Evolutionary conservation across 1,140 invertebrate genomes (phyloP), one percentile per base, ranked within the genome.

Genomic region (Medauroidea extradentata): DNA sequence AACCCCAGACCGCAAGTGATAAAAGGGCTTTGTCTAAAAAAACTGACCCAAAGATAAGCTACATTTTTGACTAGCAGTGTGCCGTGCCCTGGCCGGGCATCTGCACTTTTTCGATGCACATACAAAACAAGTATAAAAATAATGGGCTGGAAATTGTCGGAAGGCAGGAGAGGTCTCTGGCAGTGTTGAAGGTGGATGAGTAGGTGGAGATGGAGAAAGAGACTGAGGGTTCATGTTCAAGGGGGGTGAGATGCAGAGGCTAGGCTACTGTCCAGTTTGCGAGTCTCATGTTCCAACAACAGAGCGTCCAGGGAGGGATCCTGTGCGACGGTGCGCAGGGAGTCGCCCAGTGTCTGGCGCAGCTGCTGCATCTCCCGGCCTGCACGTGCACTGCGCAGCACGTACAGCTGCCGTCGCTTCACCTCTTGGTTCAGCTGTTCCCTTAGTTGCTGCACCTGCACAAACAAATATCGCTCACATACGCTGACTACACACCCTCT

Each of bases 391-490:
- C 88, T 91, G 59, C 90, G 81, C 52, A 88, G 74, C 5, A 94
- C 85, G 75, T 93, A 95, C 63, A 87, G 80, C 70, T 94, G 91
- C 5, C 92, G 81, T 8, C 91, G 83, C 65, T 91, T 90, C 19
- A 93, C 87, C 77, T 94, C 92, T 66, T 92, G 88, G 48, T 85
- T 84, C 46, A 95, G 78, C 75, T 95, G 92, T 58, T 91, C 86
- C 43, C 91, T 84, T 44, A 93, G 70, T 69, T 86, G 72, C 53
- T 85, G 82, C 57, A 89, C 82, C 84, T 89, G 61, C 38, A 65
- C 67, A 25, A 53, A n/a, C n/a, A n/a, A n/a, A n/a, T n/a, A n/a
- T n/a, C n/a, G n/a, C n/a, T n/a, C n/a, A n/a, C n/a, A n/a, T n/a
- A n/a, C n/a, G n/a, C n/a, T n/a, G n/a, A n/a, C n/a, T n/a, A n/a